Evolutionary conservation across 2,113 vertebrate species (phyloP), one percentile per base, ranked within the genome.

Genomic region (Clupea harengus): DNA sequence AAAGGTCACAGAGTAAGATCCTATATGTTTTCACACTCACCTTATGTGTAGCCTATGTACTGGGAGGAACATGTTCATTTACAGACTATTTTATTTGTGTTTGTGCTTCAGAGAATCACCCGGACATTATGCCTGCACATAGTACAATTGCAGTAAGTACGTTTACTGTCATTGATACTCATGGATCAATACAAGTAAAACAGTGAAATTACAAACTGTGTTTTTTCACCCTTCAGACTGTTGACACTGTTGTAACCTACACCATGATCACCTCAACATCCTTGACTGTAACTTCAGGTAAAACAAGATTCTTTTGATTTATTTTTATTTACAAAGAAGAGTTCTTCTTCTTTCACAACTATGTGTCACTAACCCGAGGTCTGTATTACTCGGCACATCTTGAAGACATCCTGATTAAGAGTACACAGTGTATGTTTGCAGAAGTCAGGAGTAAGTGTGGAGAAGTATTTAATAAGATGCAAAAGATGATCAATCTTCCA

Each of bases 221-320:
- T 7, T 13, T 32, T n/a, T 46, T 4, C 57, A 3, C 11, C 46
- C 32, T 81, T 81, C 78, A 87, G 86, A 20, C 10, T 44, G 1
- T 3, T 72, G 46, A 82, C 46, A 32, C 46, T n/a, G 1, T 78
- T 45, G 78, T 67, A 57, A 4, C 0, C 5, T 81, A 81, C 45
- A 84, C 82, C 50, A n/a, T 81, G 45, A 67, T 84, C 45, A 87
- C 50, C 57, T 87, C 75, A 84, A 50, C 81, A 17, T 54, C 83
- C 28, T 22, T 44, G 20, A 44, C 49, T 28, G n/a, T 20, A 80
- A 2, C 45, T 28, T 28, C 82, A 82, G 82, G 82, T 82, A 82
- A n/a, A n/a, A n/a, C n/a, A n/a, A n/a, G n/a, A n/a, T n/a, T n/a
- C n/a, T n/a, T n/a, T n/a, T n/a, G n/a, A n/a, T n/a, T n/a, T n/a